phyloP scores from a whole-genome alignment of 2,797 vertebrate species.

The Diplodus sargus region DNA sequence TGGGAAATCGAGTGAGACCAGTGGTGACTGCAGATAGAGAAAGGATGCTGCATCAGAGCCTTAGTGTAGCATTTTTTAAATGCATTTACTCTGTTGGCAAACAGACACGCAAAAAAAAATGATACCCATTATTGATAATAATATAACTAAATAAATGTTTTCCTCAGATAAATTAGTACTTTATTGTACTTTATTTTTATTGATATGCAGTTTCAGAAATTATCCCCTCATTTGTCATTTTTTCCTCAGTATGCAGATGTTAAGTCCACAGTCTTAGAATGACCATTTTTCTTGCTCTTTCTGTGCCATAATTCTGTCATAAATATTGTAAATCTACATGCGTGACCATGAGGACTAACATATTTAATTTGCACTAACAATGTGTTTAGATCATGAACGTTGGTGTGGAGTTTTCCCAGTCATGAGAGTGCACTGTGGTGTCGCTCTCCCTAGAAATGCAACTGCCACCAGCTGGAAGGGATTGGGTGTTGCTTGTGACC shows the following conservation, averaged over 20 bases:
- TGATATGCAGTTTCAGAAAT: neutral
- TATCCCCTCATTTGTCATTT: neutral
- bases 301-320: neutral
- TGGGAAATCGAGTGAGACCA: too few species aligned
- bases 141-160: too few species aligned
- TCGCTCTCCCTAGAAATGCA: conserved; percentile 37
- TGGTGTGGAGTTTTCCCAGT: neutral
- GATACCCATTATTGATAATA: too few species aligned
- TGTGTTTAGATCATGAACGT: neutral
- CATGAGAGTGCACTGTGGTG: conserved; percentile 4
- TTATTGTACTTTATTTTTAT: neutral
- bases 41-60: too few species aligned
- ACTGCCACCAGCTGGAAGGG: conserved; percentile 63
- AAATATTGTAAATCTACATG: neutral
- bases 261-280: neutral
- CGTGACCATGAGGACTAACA: neutral
- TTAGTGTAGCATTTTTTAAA: too few species aligned
- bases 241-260: neutral
- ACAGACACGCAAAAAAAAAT: too few species aligned
- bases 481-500: conserved; percentile 75
- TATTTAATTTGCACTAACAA: neutral
- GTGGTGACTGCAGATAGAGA: too few species aligned
- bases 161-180: neutral
- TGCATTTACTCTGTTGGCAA: too few species aligned
- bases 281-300: neutral